Base-by-base conservation (phyloP, 2,797 vertebrate species). In the Graptemys geographica region DNA sequence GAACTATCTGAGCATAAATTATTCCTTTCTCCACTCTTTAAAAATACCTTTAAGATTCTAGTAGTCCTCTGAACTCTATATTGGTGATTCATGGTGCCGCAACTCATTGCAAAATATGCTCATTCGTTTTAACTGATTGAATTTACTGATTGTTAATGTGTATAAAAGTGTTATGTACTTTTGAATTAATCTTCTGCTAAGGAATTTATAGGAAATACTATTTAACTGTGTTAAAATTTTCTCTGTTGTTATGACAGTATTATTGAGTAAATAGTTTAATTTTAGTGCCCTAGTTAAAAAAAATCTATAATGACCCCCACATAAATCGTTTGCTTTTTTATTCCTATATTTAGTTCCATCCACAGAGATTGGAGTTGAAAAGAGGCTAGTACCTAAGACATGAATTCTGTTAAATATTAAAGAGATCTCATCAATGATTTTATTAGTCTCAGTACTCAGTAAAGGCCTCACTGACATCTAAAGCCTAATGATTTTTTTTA, bases 391-490 rank as follows among this genome's bases (percentile, higher is more conserved):
- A 98, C 97, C 96, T 97, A 98, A 97, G 97, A 98, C 97, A 97
- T 97, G 97, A 97, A 98, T 98, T 98, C 98, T 52, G 94, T 98
- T 98, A 98, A 98, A 98, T 98, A 98, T 98, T 98, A 97, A 98
- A 98, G 97, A 98, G 98, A 96, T 95, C 97, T 98, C 98, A 97
- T 98, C 98, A 98, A 97, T 98, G 98, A 97, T 98, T 98, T 98
- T 98, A 98, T 98, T 98, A 98, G 98, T 98, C 98, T 98, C 97
- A 62, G 96, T 96, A 97, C 97, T 98, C 97, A 90, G 97, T 93
- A 97, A 98, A 98, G 97, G 96, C 98, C 79, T 18, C 95, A 21
- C 95, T 98, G 98, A 98, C 98, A 98, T 97, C 97, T 95, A 96
- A 98, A 98, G 96, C 84, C 96, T 98, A 98, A 98, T 98, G 97